Evolutionary conservation across 2,113 vertebrate genomes (phyloP), one percentile per base, ranked within the genome.

Genomic region (Rhadina sibilatrix): DNA sequence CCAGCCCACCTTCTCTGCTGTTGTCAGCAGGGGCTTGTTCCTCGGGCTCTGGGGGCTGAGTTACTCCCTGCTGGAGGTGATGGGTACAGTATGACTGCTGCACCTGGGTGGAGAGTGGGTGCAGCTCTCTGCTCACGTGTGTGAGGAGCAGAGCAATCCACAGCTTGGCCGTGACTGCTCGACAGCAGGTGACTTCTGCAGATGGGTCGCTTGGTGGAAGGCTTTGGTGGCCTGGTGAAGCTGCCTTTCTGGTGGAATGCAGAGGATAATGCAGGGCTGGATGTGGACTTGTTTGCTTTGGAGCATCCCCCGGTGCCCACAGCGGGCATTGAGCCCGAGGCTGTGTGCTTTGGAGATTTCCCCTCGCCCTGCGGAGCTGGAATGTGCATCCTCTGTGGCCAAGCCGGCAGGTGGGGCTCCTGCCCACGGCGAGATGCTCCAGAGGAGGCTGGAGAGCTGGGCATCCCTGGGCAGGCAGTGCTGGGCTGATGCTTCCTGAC

Each of bases 391-490:
- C 89, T 84, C 65, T 4, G 3, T 75, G 87, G 64, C 92, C 89
- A 4, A 63, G 81, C 92, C 77, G 83, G 93, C 93, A 95, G 93
- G 66, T 96, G 96, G 96, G 95, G 93, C 93, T 96, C 93, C 96
- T 89, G 94, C 76, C 72, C 64, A 5, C 4, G 8, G 72, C 0
- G n/a, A 86, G 83, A 40, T 5, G 69, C 82, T 81, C 37, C 3
- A 1, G n/a, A 53, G 82, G 56, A 28, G 42, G 18, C 78, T 50
- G 78, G 30, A 33, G 53, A 79, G 66, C 63, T n/a, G 19, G 54
- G 44, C 49, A 19, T 9, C 37, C 42, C 31, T 20, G 37, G 44
- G 38, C 66, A 19, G 71, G 35, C 52, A 14, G 44, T 1, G 76
- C 66, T 60, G 90, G 70, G 0, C 35, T 7, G 44, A 3, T 47